Conservation (phyloP, 2,113 vertebrate genomes). For the Phylloscopus trochilus region DNA sequence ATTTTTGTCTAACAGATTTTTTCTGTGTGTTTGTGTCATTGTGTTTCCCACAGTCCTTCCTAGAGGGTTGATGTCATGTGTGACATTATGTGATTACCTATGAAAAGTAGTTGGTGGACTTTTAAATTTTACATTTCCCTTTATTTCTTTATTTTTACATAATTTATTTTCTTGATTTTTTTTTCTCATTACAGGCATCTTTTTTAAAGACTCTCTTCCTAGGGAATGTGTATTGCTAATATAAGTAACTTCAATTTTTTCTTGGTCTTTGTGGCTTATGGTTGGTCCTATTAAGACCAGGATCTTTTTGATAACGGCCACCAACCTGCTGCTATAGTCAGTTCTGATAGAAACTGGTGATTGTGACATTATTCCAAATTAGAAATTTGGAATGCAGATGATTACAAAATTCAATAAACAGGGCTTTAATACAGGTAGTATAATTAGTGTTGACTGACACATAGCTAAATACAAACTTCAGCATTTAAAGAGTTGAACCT, state of each 20-base stretch:
- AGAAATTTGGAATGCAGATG: not conserved
- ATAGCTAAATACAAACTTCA: not conserved
- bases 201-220: not conserved
- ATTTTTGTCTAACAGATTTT: not conserved
- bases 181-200: not conserved
- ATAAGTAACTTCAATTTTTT: not conserved
- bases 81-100: not conserved
- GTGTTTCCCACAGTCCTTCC: not conserved
- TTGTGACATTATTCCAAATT: not conserved
- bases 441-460: not conserved
- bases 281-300: not conserved
- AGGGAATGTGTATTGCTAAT: not conserved
- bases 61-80: not conserved
- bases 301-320: not conserved
- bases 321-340: not conserved
- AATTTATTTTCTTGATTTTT: not conserved
- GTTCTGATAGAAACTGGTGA: not conserved
- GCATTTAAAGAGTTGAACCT: not conserved
- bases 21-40: not conserved
- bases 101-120: not conserved
- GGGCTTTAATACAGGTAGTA: not conserved
- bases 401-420: not conserved
- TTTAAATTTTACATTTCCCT: not conserved
- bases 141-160: not conserved
- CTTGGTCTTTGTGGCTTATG: not conserved